These are phyloP conservation scores for Yasuhikotakia modesta DNA, from an alignment of 2,797 vertebrate genomes.

Conservation along the genomic window DNA sequence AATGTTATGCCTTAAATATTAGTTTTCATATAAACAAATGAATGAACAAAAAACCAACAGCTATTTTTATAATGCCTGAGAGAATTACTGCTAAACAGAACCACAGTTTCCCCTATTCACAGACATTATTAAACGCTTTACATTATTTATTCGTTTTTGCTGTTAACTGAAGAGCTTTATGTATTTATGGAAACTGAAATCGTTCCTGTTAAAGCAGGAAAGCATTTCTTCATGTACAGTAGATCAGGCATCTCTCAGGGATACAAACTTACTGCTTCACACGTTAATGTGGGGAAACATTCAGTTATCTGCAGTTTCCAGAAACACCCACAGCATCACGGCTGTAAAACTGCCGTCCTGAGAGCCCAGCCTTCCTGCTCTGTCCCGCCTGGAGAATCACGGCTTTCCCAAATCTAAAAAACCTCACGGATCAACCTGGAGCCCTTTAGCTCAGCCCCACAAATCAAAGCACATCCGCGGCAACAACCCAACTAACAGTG, in stretches of 20 bases:
- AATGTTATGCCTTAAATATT: conserved; percentile 4
- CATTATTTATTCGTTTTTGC: conserved; percentile 37
- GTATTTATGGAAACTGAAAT: conserved; percentile 53
- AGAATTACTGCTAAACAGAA: conserved; percentile 20
- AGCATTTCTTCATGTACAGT: conserved; percentile 38
- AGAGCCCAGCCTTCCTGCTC: conserved; percentile 56
- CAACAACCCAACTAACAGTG: conserved; percentile 59
- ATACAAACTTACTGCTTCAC: conserved; percentile 47
- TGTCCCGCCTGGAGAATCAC: conserved; percentile 48
- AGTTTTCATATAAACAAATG: neutral
- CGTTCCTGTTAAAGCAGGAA: conserved; percentile 25
- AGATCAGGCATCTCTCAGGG: conserved; percentile 52
- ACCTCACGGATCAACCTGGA: conserved; percentile 16
- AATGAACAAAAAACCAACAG: neutral
- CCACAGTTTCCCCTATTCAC: conserved; percentile 22
- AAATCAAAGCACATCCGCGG: conserved; percentile 75
- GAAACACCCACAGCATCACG: conserved; percentile 13
- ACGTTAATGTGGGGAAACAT: conserved; percentile 43
- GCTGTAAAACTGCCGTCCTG: conserved; percentile 48
- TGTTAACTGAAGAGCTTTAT: conserved; percentile 49
- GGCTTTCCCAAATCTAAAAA: conserved; percentile 44
- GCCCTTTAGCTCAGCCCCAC: conserved; percentile 78
- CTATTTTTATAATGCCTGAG: conserved; percentile 4
- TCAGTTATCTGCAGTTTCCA: conserved; percentile 40
- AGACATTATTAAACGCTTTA: neutral